A percentile compares a stretch with the other conserved stretches of the same genome.
Conservation (phyloP, 2,113 vertebrate genomes). For the Corythornis cristatus region DNA sequence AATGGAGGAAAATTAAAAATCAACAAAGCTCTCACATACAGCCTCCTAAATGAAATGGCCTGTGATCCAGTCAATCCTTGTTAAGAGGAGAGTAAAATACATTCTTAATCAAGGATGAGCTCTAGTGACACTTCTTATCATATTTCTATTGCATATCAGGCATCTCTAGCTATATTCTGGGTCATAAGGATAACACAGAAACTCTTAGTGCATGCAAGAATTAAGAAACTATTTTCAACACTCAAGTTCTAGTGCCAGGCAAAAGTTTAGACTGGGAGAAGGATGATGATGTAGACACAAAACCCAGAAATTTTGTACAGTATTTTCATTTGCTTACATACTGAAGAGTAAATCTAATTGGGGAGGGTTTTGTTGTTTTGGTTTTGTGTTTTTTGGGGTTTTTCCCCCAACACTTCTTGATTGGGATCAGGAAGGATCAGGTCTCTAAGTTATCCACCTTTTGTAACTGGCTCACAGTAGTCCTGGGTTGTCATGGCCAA, state of each 20-base stretch:
- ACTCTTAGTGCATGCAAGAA: background rate
- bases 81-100: conserved; percentile 62
- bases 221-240: background rate
- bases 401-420: background rate
- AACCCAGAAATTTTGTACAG: background rate
- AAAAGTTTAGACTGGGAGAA: background rate
- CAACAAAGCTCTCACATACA: conserved; percentile 70
- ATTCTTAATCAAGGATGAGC: conserved; percentile 68
- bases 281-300: background rate
- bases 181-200: background rate
- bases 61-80: conserved; percentile 66
- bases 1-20: conserved; percentile 77
- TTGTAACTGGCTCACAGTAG: background rate
- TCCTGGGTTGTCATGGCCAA: background rate
- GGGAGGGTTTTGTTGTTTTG: no score
- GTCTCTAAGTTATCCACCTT: background rate
- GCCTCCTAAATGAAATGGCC: conserved; percentile 69
- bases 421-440: background rate
- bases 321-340: background rate
- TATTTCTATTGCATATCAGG: background rate
- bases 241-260: background rate
- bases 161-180: background rate
- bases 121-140: conserved; percentile 31
- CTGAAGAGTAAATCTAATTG: background rate
- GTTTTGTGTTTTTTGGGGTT: background rate